Conservation (phyloP, 92 coral and sea anemone genomes). For the Plumapathes pennacea region DNA sequence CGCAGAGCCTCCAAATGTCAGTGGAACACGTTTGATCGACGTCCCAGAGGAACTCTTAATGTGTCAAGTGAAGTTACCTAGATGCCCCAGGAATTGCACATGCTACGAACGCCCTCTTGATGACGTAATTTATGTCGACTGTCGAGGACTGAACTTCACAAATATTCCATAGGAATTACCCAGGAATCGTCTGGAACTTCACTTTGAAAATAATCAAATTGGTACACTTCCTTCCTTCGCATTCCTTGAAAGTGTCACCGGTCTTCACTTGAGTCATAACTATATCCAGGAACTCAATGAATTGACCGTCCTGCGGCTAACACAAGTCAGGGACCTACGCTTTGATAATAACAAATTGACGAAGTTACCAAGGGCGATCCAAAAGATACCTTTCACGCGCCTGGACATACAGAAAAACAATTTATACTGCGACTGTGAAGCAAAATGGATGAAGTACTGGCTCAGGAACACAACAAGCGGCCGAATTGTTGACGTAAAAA, state of each 20-base stretch:
- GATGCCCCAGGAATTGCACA: constrained; percentile 56
- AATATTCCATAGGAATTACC: constrained; percentile 56
- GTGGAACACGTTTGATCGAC: constrained; percentile 26
- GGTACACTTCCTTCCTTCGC: constrained; percentile 27
- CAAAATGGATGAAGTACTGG: constrained; percentile 72
- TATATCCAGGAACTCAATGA: constrained; percentile 33
- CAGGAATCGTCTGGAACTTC: constrained; percentile 40
- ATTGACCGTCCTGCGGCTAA: constrained; percentile 20
- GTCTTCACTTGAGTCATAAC: constrained; percentile 55
- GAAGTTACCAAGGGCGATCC: constrained; percentile 33
- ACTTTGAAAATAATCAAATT: constrained; percentile 48
- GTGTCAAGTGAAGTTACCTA: constrained; percentile 24
- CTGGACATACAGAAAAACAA: constrained; percentile 56
- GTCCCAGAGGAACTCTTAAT: constrained; percentile 26
- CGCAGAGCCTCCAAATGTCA: constrained; percentile 29
- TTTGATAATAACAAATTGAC: constrained; percentile 64
- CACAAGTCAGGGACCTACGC: constrained; percentile 27
- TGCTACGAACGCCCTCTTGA: constrained; percentile 51
- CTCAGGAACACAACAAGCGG: constrained; percentile 16
- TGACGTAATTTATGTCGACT: constrained; percentile 36
- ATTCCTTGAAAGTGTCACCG: constrained; percentile 49
- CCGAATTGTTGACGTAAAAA: constrained; percentile 28
- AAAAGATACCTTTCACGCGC: constrained; percentile 16
- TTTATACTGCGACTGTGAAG: constrained; percentile 67
- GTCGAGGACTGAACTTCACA: constrained; percentile 35